phyloP scores from a whole-genome alignment of 2,888 invertebrate genomes.

The Spodoptera exigua region DNA sequence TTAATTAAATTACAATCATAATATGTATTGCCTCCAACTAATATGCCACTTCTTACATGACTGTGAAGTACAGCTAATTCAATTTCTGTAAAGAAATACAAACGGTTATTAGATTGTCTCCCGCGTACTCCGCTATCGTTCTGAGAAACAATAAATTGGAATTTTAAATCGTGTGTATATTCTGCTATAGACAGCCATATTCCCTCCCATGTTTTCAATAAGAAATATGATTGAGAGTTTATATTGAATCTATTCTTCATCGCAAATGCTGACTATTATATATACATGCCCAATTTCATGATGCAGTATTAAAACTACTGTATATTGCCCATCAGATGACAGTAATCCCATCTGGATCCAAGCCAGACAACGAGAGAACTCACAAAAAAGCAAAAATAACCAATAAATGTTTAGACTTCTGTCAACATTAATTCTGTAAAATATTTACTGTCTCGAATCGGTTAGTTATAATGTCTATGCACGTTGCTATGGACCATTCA shows the following conservation, averaged over 20 bases:
- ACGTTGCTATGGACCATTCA: too few species aligned
- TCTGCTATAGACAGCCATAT: conserved; percentile 11
- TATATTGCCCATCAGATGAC: neutral
- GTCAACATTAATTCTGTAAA: conserved; percentile 22
- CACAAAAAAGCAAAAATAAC: conserved; percentile 4
- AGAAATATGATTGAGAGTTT: conserved; percentile 12
- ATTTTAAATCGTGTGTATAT: conserved; percentile 26
- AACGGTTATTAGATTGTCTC: conserved; percentile 9
- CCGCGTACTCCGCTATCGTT: conserved; percentile 13
- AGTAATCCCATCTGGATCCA: conserved; percentile 14
- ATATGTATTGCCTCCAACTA: too few species aligned
- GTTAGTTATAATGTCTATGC: too few species aligned
- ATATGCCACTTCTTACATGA: too few species aligned
- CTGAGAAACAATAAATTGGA: conserved; percentile 14
- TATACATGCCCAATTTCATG: conserved; percentile 1
- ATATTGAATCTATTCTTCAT: conserved; percentile 6
- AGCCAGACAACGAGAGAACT: conserved; percentile 6
- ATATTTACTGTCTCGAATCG: conserved; percentile 8
- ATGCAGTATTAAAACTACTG: conserved; percentile 8
- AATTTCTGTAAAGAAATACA: conserved; percentile 1
- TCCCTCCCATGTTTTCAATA: conserved; percentile 12
- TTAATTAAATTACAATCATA: too few species aligned
- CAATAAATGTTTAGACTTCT: conserved; percentile 11
- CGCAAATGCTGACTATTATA: neutral
- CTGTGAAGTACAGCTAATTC: too few species aligned